Conservation (phyloP, 2,888 invertebrate species). For the Crossocerus cetratus region DNA sequence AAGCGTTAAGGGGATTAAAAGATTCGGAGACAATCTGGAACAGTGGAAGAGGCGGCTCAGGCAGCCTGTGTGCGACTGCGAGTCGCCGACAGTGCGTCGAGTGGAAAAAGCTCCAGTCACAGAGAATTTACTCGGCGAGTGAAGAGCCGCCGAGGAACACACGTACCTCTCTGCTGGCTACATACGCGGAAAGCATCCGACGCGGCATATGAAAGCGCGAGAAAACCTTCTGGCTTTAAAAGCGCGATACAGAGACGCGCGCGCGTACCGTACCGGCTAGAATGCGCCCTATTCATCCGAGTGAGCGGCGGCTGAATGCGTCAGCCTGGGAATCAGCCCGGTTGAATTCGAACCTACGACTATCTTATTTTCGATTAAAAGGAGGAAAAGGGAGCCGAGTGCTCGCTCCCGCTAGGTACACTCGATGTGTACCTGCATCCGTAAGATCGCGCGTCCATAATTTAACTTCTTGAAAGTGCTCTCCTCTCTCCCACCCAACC, state of each 20-base stretch:
- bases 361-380: constrained; percentile 48
- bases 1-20: constrained; percentile 2
- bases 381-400: constrained; percentile 18
- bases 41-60: background rate
- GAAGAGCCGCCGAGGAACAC: constrained; percentile 7
- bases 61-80: background rate
- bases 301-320: constrained; percentile 44
- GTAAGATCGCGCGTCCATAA: constrained; percentile 33
- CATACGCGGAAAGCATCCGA: background rate
- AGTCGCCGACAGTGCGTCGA: constrained; percentile 1
- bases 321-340: constrained; percentile 37
- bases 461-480: constrained; percentile 42
- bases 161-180: background rate
- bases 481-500: constrained; percentile 22
- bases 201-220: constrained; percentile 36
- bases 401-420: no score
- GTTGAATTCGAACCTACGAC: constrained; percentile 47
- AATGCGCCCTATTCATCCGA: constrained; percentile 44
- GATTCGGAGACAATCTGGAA: background rate
- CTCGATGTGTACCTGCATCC: constrained; percentile 18
- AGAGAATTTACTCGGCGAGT: constrained; percentile 2
- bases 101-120: background rate
- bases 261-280: constrained; percentile 12
- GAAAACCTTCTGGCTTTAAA: constrained; percentile 48
- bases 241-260: constrained; percentile 34